Evolutionary conservation across 2,797 vertebrate species (phyloP).

Genomic region (Malurus splendens): DNA sequence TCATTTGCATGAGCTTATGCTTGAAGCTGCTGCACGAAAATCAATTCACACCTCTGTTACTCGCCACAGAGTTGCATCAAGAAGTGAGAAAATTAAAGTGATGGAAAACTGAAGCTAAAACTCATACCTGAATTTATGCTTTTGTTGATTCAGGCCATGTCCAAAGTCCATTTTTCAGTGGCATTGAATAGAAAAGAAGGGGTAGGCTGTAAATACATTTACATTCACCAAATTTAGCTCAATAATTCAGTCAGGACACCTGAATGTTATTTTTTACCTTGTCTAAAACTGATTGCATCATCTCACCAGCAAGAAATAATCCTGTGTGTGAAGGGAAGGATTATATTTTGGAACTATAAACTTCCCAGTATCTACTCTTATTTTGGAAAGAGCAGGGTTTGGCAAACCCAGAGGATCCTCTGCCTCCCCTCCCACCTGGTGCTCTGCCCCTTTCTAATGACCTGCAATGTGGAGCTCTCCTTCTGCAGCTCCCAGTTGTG

Average conservation of each 20-base stretch:
- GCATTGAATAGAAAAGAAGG: neutral
- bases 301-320: neutral
- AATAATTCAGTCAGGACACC: neutral
- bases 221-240: neutral
- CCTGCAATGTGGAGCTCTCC: neutral
- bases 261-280: neutral
- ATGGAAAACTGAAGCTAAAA: neutral
- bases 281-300: neutral
- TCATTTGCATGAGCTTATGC: constrained; percentile 5
- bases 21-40: neutral
- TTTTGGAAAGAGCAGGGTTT: neutral
- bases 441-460: neutral
- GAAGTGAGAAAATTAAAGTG: constrained; percentile 1
- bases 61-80: neutral
- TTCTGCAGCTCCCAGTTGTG: neutral
- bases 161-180: neutral
- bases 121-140: neutral
- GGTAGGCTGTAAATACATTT: neutral
- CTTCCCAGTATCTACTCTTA: neutral
- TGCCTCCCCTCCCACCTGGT: neutral
- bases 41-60: constrained; percentile 15
- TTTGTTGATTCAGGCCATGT: neutral
- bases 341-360: neutral
- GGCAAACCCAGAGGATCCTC: neutral
- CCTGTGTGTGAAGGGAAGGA: neutral